Base-by-base conservation (phyloP, 1,140 invertebrate genomes). In the Belonocnema kinseyi region DNA sequence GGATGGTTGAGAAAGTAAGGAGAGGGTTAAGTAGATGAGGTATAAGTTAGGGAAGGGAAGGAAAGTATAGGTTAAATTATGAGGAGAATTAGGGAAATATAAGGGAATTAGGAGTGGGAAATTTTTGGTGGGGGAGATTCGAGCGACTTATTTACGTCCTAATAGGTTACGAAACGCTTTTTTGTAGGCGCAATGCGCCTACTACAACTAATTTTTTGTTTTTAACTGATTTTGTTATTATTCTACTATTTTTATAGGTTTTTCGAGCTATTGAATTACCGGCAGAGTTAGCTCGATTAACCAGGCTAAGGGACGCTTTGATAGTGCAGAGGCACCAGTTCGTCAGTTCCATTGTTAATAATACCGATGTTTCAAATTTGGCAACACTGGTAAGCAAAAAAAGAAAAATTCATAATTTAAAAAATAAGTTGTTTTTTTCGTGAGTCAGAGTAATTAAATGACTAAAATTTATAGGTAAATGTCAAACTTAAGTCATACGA, bases 231-330 rank as follows among this genome's bases (percentile, higher is more conserved):
- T 72, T 33, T 17, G 40, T 17, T 58, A 51, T 46, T 54, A 33
- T 40, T 53, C n/a, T 50, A 16, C 11, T 74, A 72, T 75, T 40
- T 74, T 14, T 3, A 14, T 86, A 96, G 95, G 93, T 96, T 51
- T 96, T 96, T 85, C 92, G 94, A 26, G 93, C 93, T 56, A 91
- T 96, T 21, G 95, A 96, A 88, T 93, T 94, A 83, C 95, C 95
- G 4, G 94, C 94, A 0, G 95, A 96, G 89, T 86, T 95, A 76
- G 91, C 91, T 13, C 93, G 93, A 52, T 91, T 95, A 72, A 90
- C 90, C 52, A 86, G 89, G 54, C 89, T 95, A 7, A 92, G 93
- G 80, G 86, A 91, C 21, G 88, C 84, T 40, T 88, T 95, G 2
- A 87, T 89, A 26, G 85, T 83, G 3, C 92, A 92, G 73, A 88